Evolutionary conservation across 2,113 vertebrate species (phyloP).

Genomic region (Cephalopterus ornatus): DNA sequence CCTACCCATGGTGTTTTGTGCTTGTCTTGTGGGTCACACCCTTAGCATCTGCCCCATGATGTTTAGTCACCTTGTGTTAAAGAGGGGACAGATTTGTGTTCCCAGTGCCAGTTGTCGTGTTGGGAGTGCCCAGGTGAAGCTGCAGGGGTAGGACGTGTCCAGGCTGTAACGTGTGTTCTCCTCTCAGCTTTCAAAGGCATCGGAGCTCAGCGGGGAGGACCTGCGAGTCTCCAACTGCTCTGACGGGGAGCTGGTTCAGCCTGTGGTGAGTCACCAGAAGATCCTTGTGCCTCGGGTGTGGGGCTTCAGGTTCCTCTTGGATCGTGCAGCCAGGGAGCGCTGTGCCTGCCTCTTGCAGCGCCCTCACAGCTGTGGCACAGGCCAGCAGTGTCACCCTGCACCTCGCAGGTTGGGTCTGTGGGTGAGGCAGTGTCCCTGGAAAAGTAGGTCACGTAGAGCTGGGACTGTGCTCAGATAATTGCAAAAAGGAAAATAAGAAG

Average conservation of each 20-base stretch:
- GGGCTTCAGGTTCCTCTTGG: fast-evolving
- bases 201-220: conserved; percentile 51
- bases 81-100: not conserved
- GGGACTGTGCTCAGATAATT: not conserved
- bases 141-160: fast-evolving
- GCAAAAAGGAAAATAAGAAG: not conserved
- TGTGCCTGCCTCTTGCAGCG: not conserved
- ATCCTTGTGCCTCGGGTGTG: not conserved
- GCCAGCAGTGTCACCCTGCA: not conserved
- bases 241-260: not conserved
- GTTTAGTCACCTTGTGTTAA: not conserved
- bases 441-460: not conserved
- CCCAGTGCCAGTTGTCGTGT: fast-evolving
- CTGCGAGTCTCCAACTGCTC: not conserved
- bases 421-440: not conserved
- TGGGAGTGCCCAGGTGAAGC: not conserved
- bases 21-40: not conserved
- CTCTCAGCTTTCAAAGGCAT: conserved; percentile 61
- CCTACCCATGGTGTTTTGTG: not conserved
- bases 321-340: fast-evolving
- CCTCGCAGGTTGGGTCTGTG: not conserved
- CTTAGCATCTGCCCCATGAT: not conserved
- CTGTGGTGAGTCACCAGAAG: conserved; percentile 54
- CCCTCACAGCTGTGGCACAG: not conserved
- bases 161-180: not conserved